These are phyloP conservation scores for Riparia riparia DNA, from an alignment of 2,113 vertebrate species.

Conservation along the genomic window DNA sequence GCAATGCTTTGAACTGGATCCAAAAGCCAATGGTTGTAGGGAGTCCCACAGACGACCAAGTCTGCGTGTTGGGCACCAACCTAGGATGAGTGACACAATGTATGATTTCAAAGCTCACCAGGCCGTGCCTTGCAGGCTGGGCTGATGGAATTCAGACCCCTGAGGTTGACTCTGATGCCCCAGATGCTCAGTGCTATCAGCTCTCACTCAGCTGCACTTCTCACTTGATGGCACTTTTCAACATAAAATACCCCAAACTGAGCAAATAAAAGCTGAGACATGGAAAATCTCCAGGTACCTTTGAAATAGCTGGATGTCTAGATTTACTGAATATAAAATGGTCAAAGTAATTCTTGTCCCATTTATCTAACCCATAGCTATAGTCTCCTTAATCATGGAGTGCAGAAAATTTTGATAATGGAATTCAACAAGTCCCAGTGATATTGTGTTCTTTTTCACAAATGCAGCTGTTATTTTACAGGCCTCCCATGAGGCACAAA, in stretches of 20 bases:
- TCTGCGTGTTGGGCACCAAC: background rate
- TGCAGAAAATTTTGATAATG: background rate
- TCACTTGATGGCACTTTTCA: background rate
- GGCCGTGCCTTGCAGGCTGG: accelerated
- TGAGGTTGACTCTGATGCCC: background rate
- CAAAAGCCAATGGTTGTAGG: background rate
- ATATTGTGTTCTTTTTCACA: background rate
- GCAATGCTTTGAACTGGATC: background rate
- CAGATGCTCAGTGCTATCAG: background rate
- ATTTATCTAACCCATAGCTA: background rate
- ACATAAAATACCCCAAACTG: background rate
- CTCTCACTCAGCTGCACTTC: background rate
- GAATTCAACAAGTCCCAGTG: background rate
- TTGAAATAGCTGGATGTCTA: background rate
- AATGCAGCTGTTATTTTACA: background rate
- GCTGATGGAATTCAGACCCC: background rate
- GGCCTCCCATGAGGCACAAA: background rate
- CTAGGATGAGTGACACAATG: background rate
- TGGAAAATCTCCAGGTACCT: background rate
- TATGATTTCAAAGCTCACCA: background rate
- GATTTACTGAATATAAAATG: background rate
- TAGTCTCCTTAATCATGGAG: background rate
- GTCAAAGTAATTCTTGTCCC: background rate
- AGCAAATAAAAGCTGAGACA: background rate
- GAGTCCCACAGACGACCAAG: background rate